A percentile compares a stretch with the other conserved stretches of the same genome.
Conservation (phyloP, 1,140 invertebrate genomes). For the Drosophila willistoni region DNA sequence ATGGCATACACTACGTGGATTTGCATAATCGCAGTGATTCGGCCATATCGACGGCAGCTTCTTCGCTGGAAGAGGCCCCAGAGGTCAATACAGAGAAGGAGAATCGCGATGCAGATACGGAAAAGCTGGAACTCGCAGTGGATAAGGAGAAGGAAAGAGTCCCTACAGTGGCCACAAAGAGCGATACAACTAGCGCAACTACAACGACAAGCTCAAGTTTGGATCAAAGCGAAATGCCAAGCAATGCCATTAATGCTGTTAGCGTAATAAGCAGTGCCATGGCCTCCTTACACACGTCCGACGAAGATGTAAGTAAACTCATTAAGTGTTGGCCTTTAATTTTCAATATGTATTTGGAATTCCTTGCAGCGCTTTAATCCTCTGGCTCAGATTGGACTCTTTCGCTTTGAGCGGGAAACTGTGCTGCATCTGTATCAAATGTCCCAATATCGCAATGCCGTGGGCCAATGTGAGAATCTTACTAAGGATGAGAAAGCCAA, state of each 20-base stretch:
- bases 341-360: not conserved
- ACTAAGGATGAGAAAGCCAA: constrained; percentile 84
- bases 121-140: constrained; percentile 60
- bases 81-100: constrained; percentile 73
- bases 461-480: constrained; percentile 46
- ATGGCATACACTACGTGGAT: constrained; percentile 78
- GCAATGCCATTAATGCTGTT: constrained; percentile 75
- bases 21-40: constrained; percentile 47
- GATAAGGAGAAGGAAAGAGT: not conserved
- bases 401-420: constrained; percentile 84
- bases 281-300: constrained; percentile 71
- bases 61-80: constrained; percentile 51
- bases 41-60: constrained; percentile 47
- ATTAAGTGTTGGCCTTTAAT: too few species aligned
- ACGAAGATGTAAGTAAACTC: constrained; percentile 67
- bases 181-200: constrained; percentile 70
- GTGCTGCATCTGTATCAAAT: constrained; percentile 80
- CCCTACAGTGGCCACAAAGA: constrained; percentile 42
- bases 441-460: constrained; percentile 63
- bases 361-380: constrained; percentile 84
- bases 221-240: constrained; percentile 69
- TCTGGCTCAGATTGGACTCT: constrained; percentile 84
- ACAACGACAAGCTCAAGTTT: constrained; percentile 62
- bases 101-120: constrained; percentile 69
- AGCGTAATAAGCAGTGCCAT: constrained; percentile 81